These are phyloP conservation scores for Drosophila novamexicana DNA, from an alignment of 1,140 invertebrate genomes.

Conservation along the genomic window DNA sequence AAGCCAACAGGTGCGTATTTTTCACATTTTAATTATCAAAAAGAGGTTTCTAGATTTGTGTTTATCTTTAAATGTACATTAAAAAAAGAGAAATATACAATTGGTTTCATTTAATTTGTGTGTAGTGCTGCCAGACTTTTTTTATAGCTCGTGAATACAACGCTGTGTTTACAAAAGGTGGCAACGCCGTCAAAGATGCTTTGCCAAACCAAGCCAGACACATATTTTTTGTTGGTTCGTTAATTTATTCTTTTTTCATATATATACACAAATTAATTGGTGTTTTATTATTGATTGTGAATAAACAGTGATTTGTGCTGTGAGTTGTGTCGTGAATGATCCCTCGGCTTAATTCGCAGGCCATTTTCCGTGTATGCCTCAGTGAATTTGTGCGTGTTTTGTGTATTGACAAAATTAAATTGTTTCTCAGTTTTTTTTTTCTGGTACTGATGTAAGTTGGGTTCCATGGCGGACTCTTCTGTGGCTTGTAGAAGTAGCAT, in stretches of 20 bases:
- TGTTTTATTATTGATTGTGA: conserved; percentile 1
- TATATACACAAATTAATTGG: not conserved
- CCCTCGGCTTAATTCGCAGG: not conserved
- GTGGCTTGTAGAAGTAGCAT: not conserved
- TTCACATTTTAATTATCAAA: no score
- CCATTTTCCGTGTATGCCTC: not conserved
- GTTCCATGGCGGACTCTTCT: not conserved
- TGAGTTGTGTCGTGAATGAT: not conserved
- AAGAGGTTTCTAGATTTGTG: no score
- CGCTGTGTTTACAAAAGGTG: conserved; percentile 23
- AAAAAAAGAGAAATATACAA: not conserved
- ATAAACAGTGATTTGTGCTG: not conserved
- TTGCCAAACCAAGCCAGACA: conserved; percentile 34
- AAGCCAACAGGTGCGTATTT: no score
- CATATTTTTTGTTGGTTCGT: conserved; percentile 34
- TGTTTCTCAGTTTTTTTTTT: not conserved
- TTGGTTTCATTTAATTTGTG: not conserved
- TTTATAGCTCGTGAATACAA: not conserved
- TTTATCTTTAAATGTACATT: not conserved
- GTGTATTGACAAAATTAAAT: not conserved
- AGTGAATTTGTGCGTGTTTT: not conserved
- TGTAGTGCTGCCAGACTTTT: conserved; percentile 35
- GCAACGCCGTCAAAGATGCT: conserved; percentile 30
- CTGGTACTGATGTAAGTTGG: not conserved
- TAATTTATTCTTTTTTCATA: conserved; percentile 20